Percentiles rank a stretch among this genome's conserved stretches.
Conservation (phyloP, 2,113 vertebrate genomes). For the Malurus alboscapulatus region DNA sequence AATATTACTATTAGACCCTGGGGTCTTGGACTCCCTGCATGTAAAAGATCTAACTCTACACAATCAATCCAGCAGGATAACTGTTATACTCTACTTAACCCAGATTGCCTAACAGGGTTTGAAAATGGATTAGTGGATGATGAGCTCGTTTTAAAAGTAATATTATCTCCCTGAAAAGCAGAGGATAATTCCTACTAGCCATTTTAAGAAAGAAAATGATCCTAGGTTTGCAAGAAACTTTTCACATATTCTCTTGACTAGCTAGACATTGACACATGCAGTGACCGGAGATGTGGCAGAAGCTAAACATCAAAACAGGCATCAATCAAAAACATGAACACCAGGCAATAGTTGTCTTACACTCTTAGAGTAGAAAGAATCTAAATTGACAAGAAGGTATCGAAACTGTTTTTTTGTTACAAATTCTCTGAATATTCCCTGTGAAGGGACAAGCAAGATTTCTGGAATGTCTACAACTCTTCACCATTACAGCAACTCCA, state of each 20-base stretch:
- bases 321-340: background rate
- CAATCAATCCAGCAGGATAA: conserved; percentile 54
- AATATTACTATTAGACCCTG: conserved; percentile 68
- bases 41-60: conserved; percentile 63
- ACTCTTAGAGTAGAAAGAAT: background rate
- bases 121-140: conserved; percentile 71
- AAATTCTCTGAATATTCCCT: background rate
- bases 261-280: background rate
- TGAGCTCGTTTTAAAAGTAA: conserved; percentile 70
- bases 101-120: conserved; percentile 61
- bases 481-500: background rate
- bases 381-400: background rate
- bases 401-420: background rate
- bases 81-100: conserved; percentile 66
- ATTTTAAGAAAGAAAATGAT: conserved; percentile 61
- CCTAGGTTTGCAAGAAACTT: conserved; percentile 30
- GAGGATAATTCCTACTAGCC: conserved; percentile 41
- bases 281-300: background rate
- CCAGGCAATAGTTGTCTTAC: background rate
- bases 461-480: background rate
- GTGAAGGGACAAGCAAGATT: background rate
- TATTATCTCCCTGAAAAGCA: conserved; percentile 44
- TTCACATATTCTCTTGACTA: background rate
- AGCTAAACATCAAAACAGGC: background rate
- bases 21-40: conserved; percentile 55